Base-by-base conservation (phyloP, 1,140 invertebrate species). In the Palaemon carinicauda region DNA sequence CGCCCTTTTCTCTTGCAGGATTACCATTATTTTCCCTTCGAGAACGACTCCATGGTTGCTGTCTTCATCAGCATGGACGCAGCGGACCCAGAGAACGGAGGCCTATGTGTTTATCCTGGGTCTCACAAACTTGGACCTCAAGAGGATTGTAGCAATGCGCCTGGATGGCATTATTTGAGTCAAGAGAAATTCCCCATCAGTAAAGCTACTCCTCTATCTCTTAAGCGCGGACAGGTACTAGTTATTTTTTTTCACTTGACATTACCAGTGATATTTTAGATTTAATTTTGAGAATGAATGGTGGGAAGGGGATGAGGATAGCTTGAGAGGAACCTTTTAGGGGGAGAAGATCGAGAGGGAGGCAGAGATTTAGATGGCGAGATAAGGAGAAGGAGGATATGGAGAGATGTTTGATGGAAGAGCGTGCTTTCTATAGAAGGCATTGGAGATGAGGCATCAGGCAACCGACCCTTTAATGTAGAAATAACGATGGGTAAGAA, bases 11-110 rank as follows among this genome's bases (percentile, higher is more conserved):
- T 77, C n/a, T 75, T 7, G 31, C 89, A 93, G 93, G 94, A 94
- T 83, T 94, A 95, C 89, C 94, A 92, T 52, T 94, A 94, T 87
- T 94, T 94, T 89, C 94, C 94, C 0, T 93, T 93, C 89, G 92
- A 93, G 88, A 93, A 94, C 0, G 92, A 94, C 89, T 92, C 93
- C 0, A 93, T 94, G 93, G 91, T 94, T 2, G 94, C 94, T 1
- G 93, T 93, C 1, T 94, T 95, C 88, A 90, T 94, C 12, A 93
- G 94, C 89, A 86, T 95, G 74, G 94, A 94, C 87, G 93, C 93
- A 41, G 92, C 93, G 3, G 92, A 92, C 21, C 92, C 93, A 0
- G 92, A 93, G 82, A 95, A 94, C 88, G 94, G 94, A 2, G 93
- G 94, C 0, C 90, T 95, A 31, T 93, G 92, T 56, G 92, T 94